These are phyloP conservation scores for Pipistrellus nathusii DNA, from an alignment of 2,797 vertebrate species.

Conservation along the genomic window DNA sequence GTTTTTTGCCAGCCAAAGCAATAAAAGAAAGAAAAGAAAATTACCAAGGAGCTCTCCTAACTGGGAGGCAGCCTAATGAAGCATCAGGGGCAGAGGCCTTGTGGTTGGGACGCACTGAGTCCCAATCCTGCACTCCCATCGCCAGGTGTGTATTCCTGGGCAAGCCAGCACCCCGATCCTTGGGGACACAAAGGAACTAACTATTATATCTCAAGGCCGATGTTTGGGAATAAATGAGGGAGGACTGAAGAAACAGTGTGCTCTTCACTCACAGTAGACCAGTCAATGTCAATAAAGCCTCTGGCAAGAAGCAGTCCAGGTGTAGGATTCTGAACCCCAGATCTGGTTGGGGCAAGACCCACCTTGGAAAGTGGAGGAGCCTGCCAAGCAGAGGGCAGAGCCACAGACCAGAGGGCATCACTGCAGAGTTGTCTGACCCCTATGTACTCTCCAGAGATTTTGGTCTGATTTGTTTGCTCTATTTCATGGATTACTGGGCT, in stretches of 20 bases:
- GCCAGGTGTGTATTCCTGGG: background rate
- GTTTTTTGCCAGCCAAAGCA: background rate
- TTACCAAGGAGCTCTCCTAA: background rate
- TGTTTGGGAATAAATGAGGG: background rate
- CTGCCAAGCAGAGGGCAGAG: background rate
- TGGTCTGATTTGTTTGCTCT: background rate
- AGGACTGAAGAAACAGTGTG: background rate
- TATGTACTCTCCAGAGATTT: background rate
- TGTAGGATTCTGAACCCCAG: background rate
- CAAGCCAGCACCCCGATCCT: background rate
- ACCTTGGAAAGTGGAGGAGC: background rate
- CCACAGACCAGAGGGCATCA: background rate
- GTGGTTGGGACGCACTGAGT: background rate
- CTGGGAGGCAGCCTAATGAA: background rate
- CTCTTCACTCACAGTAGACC: background rate
- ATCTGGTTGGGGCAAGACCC: background rate
- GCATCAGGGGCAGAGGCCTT: background rate
- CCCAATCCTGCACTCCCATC: too few relatives aligned
- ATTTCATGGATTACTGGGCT: background rate
- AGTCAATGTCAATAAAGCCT: background rate
- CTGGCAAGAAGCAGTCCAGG: background rate
- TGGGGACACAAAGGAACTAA: background rate
- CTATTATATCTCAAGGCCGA: background rate
- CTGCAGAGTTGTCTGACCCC: background rate
- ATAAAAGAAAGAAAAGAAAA: background rate